Base-by-base conservation (phyloP, 2,888 invertebrate species). In the Phanerotoma sp. region DNA sequence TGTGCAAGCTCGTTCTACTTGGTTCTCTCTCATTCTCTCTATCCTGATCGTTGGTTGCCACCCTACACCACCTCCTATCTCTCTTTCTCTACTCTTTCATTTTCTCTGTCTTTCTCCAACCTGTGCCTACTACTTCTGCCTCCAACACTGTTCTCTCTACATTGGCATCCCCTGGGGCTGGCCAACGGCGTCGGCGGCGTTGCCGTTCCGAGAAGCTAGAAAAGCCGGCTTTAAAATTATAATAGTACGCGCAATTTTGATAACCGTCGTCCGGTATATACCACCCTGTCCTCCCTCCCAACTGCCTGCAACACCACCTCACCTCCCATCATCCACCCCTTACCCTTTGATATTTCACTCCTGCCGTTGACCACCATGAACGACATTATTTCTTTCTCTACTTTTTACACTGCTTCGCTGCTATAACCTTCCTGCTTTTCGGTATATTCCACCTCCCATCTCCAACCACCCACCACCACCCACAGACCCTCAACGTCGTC, bases 191-290 rank as follows among this genome's bases (percentile, higher is more conserved):
- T n/a, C n/a, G n/a, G n/a, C 61, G 42, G 55, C 50, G 61, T 58
- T 61, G 58, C 53, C 56, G 52, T 44, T 51, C 40, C 32, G 25
- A 47, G 40, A 62, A 62, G 66, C 70, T 71, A 71, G 72, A 70
- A 74, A 74, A 74, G 72, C 73, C 71, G 71, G 72, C 73, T 75
- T 74, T 74, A 71, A 74, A 75, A 75, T 76, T 75, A 75, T 75
- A 76, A 75, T 76, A 71, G 72, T 74, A 74, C 73, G 73, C 72
- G 73, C 71, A 74, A 75, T 75, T 76, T 76, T 74, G 72, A 76
- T 76, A 74, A 75, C 73, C 74, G 70, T 70, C 68, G 67, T 68
- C 68, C 68, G 68, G 66, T 62, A 58, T n/a, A n/a, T n/a, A n/a
- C n/a, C n/a, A n/a, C n/a, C n/a, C n/a, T n/a, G n/a, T n/a, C n/a